These are phyloP conservation scores for Melanostoma scalare DNA, from an alignment of 2,888 invertebrate species.

Conservation along the genomic window DNA sequence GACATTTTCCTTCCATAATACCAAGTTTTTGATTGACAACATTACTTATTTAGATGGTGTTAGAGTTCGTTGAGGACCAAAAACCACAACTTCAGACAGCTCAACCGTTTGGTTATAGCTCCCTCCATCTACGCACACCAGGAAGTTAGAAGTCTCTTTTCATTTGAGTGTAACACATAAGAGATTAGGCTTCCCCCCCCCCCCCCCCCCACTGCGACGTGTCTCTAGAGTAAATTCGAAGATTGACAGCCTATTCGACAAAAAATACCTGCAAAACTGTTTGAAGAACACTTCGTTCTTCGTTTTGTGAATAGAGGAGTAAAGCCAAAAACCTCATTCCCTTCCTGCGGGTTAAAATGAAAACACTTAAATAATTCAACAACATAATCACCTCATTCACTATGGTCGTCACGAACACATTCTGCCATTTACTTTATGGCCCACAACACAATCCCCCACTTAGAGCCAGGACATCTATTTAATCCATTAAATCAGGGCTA, in stretches of 20 bases:
- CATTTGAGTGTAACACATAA: too few species aligned
- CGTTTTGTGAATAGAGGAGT: slow-evolving; percentile 3
- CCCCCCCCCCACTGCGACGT: too few species aligned
- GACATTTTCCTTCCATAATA: too few species aligned
- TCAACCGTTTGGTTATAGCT: too few species aligned
- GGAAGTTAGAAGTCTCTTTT: too few species aligned
- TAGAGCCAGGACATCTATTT: slow-evolving; percentile 62
- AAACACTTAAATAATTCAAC: slow-evolving; percentile 65
- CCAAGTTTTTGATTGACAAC: too few species aligned
- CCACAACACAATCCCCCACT: slow-evolving; percentile 58
- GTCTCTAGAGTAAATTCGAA: not conserved
- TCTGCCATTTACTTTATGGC: slow-evolving; percentile 59
- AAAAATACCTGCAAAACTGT: slow-evolving; percentile 5
- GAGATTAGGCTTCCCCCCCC: too few species aligned
- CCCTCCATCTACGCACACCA: too few species aligned
- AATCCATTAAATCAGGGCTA: slow-evolving; percentile 69
- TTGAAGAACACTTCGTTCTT: slow-evolving; percentile 10
- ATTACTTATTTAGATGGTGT: too few species aligned
- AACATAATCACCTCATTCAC: slow-evolving; percentile 61
- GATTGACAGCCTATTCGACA: slow-evolving; percentile 7
- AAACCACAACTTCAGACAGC: too few species aligned
- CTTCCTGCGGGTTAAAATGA: slow-evolving; percentile 15
- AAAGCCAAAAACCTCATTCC: slow-evolving; percentile 28
- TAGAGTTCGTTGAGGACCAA: too few species aligned
- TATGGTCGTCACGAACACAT: slow-evolving; percentile 57